Evolutionary conservation across 2,113 vertebrate species (phyloP).

Genomic region (Micromys minutus): DNA sequence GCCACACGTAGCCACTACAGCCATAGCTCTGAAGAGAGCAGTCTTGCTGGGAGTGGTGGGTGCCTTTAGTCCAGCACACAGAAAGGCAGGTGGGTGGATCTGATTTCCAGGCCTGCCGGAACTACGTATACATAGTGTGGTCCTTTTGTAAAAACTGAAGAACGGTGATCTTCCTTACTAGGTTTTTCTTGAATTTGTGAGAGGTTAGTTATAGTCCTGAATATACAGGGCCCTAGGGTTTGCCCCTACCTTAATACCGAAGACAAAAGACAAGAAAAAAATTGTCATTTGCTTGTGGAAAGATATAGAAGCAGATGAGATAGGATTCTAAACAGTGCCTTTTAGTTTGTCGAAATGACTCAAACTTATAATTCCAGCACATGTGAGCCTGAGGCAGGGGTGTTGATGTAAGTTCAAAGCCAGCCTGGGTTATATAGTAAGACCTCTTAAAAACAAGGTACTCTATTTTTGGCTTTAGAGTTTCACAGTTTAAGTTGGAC

Average conservation of each 20-base stretch:
- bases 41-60: not conserved
- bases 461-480: constrained; percentile 17
- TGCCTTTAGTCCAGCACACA: not conserved
- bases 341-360: not conserved
- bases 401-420: not conserved
- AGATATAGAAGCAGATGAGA: not conserved
- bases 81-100: not conserved
- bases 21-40: not conserved
- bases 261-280: not conserved
- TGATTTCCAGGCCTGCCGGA: too few species aligned
- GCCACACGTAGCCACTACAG: not conserved
- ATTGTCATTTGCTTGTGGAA: not conserved
- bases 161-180: not conserved
- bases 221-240: not conserved
- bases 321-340: not conserved
- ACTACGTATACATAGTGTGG: not conserved
- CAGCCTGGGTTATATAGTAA: not conserved
- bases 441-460: not conserved
- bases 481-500: not conserved
- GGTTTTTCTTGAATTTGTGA: too few species aligned
- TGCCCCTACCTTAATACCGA: not conserved
- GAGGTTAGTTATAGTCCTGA: too few species aligned
- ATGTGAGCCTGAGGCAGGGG: not conserved
- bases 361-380: not conserved
- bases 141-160: not conserved